Evolutionary conservation across 2,113 vertebrate genomes (phyloP).

Genomic region (Bungarus multicinctus): DNA sequence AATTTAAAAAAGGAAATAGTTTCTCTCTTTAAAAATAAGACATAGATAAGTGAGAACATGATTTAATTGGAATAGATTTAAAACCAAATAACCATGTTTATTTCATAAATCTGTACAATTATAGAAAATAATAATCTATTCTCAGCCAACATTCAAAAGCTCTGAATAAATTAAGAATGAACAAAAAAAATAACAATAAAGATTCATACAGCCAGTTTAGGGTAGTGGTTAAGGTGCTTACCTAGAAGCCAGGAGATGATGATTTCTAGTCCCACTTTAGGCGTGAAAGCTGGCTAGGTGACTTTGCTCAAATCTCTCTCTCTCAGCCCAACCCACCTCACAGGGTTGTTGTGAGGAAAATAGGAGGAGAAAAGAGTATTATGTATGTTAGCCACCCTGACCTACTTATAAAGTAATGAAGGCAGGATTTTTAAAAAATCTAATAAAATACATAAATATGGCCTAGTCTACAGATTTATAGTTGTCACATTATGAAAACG

Average conservation of each 20-base stretch:
- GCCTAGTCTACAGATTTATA: background rate
- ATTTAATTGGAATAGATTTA: constrained; percentile 31
- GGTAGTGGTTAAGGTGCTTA: background rate
- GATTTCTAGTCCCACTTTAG: background rate
- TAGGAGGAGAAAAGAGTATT: background rate
- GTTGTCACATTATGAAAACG: background rate
- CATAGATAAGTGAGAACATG: constrained; percentile 28
- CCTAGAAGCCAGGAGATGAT: background rate
- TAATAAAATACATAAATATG: background rate
- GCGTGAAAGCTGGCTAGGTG: background rate
- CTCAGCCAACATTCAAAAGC: constrained; percentile 20
- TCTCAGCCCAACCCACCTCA: background rate
- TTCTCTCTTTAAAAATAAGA: constrained; percentile 22
- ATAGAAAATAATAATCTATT: background rate
- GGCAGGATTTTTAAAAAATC: background rate
- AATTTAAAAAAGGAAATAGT: constrained; percentile 25
- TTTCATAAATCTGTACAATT: background rate
- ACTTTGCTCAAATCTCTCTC: background rate
- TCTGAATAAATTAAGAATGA: background rate
- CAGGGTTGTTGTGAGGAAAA: background rate
- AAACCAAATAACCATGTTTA: constrained; percentile 8
- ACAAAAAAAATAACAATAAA: background rate
- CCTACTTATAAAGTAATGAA: background rate
- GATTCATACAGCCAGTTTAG: background rate
- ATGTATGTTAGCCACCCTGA: background rate